These are phyloP conservation scores for Melanophora roralis DNA, from an alignment of 2,888 invertebrate genomes.

Conservation along the genomic window DNA sequence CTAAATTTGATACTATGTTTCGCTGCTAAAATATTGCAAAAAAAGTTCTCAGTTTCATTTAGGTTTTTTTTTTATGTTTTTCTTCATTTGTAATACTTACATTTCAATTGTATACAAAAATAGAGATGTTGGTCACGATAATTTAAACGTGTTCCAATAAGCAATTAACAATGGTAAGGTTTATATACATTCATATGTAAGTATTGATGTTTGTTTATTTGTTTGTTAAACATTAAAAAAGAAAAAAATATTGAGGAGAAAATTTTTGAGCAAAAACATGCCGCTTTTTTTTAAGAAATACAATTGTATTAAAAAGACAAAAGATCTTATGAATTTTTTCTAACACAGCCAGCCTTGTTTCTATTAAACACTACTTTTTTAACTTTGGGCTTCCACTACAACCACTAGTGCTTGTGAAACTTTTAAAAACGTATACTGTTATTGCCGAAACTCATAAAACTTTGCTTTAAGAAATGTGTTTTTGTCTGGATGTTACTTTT, in stretches of 20 bases:
- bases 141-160: conserved; percentile 62
- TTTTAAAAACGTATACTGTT: conserved; percentile 7
- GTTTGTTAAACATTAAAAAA: conserved; percentile 30
- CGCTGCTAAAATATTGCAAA: conserved; percentile 32
- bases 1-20: conserved; percentile 55
- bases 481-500: background rate
- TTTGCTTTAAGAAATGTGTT: conserved; percentile 13
- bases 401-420: background rate
- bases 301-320: conserved; percentile 51
- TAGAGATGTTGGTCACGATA: conserved; percentile 61
- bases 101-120: conserved; percentile 48
- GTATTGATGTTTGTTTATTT: no score
- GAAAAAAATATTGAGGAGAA: background rate
- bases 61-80: background rate
- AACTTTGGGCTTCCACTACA: background rate
- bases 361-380: conserved; percentile 26
- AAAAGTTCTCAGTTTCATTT: conserved; percentile 25
- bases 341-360: conserved; percentile 17
- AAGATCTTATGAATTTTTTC: conserved; percentile 46
- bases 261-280: conserved; percentile 34
- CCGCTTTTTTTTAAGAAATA: conserved; percentile 60
- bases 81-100: conserved; percentile 45
- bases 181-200: conserved; percentile 34
- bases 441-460: background rate
- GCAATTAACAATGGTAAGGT: conserved; percentile 63